Evolutionary conservation across 2,888 invertebrate species (phyloP), one percentile per base, ranked within the genome.

Genomic region (Terebella lapidaria): DNA sequence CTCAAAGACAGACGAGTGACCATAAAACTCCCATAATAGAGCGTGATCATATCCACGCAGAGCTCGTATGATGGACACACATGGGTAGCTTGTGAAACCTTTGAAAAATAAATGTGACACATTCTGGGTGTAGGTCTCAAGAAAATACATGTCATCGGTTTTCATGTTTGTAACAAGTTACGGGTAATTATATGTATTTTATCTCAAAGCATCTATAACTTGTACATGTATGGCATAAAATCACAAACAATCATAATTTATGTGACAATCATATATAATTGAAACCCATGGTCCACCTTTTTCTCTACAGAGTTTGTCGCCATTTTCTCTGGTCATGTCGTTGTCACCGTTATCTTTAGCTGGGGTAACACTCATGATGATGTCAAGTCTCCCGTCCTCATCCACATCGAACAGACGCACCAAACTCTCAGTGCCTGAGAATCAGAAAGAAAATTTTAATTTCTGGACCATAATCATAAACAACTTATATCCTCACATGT

Each of bases 331-430:
- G 42, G 10, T 35, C n/a, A n/a, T 10, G 10, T 35, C 42, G 10
- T 10, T 15, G 10, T 35, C n/a, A n/a, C 42, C 25, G 24, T 22
- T 42, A 30, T 57, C 46, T 10, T 55, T 10, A 25, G 25, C 45
- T 20, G 52, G 18, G 30, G 62, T 64, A 27, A 70, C 45, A 26
- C 71, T 73, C 52, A 75, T 60, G 18, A 78, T 61, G 30, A 77
- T 59, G 61, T 78, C 78, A 56, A 73, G 67, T n/a, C 66, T 30
- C 0, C 75, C 76, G 65, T 79, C 78, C 28, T 67, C 71, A 66
- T 79, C 72, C 20, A 76, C 72, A 64, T 79, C 78, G 29, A 74
- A 25, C 56, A 77, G 54, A 24, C 73, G 64, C 15, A 75, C 63
- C 58, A 68, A 69, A 1, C 73, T 72, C 57, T 74, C 74, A 2